Evolutionary conservation across 1,140 invertebrate species (phyloP).

Genomic region (Cotesia glomerata): DNA sequence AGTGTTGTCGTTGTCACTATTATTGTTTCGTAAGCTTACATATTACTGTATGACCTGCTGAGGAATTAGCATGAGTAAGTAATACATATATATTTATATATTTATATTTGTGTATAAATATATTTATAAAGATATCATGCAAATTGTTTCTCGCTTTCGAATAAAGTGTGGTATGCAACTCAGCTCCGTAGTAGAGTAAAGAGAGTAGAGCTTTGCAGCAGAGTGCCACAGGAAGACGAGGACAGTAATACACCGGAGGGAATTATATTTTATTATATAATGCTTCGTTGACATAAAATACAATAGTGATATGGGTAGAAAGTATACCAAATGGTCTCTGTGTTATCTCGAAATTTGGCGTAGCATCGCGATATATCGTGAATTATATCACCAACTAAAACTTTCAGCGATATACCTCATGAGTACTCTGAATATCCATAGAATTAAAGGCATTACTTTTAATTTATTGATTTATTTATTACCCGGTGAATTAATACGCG

Average conservation of each 20-base stretch:
- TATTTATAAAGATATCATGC: conserved; percentile 29
- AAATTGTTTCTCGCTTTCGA: conserved; percentile 38
- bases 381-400: conserved; percentile 14
- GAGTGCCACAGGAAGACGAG: not conserved
- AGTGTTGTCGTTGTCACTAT: too few species aligned
- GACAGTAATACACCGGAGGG: conserved; percentile 24
- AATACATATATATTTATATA: too few species aligned
- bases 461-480: conserved; percentile 1
- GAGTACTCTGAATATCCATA: too few species aligned
- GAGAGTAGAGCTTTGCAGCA: not conserved
- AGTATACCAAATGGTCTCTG: conserved; percentile 10
- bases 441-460: not conserved
- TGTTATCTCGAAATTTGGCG: conserved; percentile 7
- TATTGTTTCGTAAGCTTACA: not conserved
- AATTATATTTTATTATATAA: conserved; percentile 38
- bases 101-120: not conserved
- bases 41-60: not conserved
- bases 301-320: conserved; percentile 21
- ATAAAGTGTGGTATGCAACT: conserved; percentile 32
- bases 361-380: conserved; percentile 15
- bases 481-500: too few species aligned
- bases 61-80: not conserved
- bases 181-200: not conserved
- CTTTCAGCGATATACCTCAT: not conserved
- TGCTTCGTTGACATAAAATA: conserved; percentile 29